These are phyloP conservation scores for Pristis pectinata DNA, from an alignment of 2,797 vertebrate genomes.

Conservation along the genomic window DNA sequence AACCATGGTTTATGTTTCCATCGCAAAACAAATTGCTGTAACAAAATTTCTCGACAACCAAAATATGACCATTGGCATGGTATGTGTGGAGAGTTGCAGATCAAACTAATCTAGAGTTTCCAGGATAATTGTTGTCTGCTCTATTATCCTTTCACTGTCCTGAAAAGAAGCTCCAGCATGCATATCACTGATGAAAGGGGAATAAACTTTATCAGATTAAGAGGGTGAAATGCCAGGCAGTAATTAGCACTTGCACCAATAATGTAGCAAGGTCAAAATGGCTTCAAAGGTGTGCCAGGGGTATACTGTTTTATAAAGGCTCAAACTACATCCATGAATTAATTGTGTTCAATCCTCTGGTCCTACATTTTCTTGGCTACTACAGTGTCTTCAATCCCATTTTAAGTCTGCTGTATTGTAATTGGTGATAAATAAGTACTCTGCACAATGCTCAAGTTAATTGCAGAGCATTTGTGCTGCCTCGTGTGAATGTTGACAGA, in stretches of 20 bases:
- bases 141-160: neutral
- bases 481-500: neutral
- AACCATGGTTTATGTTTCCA: neutral
- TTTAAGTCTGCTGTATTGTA: neutral
- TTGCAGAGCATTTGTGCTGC: neutral
- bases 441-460: neutral
- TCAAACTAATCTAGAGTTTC: neutral
- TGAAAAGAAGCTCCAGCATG: neutral
- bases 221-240: neutral
- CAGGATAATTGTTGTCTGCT: neutral
- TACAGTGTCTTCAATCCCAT: neutral
- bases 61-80: neutral
- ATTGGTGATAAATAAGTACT: neutral
- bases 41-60: neutral
- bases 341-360: neutral
- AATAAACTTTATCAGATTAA: neutral
- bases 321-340: neutral
- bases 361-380: neutral
- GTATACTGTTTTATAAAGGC: neutral
- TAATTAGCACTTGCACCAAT: neutral
- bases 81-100: neutral
- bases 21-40: neutral
- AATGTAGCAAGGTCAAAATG: constrained; percentile 5
- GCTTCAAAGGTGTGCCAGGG: neutral
- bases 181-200: neutral